Base-by-base conservation (phyloP, 2,113 vertebrate genomes). In the Catharus fuscescens region DNA sequence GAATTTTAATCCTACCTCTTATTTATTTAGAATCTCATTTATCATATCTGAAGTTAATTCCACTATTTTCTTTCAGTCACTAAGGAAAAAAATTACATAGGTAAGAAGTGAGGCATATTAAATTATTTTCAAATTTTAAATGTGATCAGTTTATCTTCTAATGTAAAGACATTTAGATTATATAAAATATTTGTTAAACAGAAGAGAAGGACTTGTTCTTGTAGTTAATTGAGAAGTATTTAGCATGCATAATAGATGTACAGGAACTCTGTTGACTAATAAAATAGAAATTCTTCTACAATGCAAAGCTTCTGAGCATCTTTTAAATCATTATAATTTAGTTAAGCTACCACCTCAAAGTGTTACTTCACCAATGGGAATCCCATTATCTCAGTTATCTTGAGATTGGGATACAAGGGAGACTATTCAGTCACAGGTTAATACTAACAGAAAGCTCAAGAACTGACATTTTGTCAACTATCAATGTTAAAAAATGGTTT, bases 11-110 rank as follows among this genome's bases (percentile, higher is more conserved):
- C 6, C 6, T 6, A 76, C 31, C 31, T 69, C 40, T 87, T 64
- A 79, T 44, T 85, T 66, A 64, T 80, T 94, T 83, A 80, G 52
- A 74, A 82, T 56, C 36, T 44, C 36, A 87, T 94, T 84, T 81
- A 69, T 88, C 44, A 79, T 44, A 59, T 21, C 44, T 23, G 48
- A 91, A 76, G 11, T 57, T 77, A 52, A 57, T 82, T 56, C 25
- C 5, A 13, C 12, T 76, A 10, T 38, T 93, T 92, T 82, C 17
- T 65, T 79, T 88, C 34, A 79, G 18, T 18, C 10, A 23, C 65
- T 62, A 84, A 64, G 72, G 31, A 23, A 80, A 47, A 50, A 83
- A 80, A 34, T 0, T 6, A 8, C 12, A 45, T 18, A 66, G 2
- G 13, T 62, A 32, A 88, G 16, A 87, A 77, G 12, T 20, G 26